These are phyloP conservation scores for Otis tarda DNA, from an alignment of 2,113 vertebrate genomes.

Conservation along the genomic window DNA sequence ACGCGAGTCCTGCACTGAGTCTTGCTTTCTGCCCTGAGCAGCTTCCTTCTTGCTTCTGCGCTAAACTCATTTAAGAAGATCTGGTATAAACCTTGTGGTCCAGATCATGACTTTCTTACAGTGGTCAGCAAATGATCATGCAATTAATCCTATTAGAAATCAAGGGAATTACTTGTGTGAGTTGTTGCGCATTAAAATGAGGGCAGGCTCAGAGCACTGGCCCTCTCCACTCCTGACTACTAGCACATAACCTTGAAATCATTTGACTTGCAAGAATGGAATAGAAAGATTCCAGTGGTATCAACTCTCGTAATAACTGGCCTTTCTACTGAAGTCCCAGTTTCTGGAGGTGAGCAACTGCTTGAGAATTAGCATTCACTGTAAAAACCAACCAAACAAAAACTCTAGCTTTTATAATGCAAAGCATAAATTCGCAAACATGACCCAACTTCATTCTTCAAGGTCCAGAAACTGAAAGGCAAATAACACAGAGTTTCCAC, in stretches of 20 bases:
- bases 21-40: not conserved
- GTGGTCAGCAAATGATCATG: not conserved
- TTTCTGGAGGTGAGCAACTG: not conserved
- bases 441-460: not conserved
- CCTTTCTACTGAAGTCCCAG: not conserved
- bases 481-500: not conserved
- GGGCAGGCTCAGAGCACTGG: not conserved
- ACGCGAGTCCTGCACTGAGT: fast-evolving
- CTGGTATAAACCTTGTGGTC: not conserved
- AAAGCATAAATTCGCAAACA: not conserved
- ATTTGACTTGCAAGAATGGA: not conserved
- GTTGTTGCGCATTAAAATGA: not conserved
- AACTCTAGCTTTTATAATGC: not conserved
- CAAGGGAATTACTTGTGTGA: not conserved
- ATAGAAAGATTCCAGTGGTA: not conserved
- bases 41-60: not conserved
- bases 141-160: not conserved
- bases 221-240: not conserved
- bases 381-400: not conserved
- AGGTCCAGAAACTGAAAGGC: not conserved
- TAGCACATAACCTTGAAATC: not conserved
- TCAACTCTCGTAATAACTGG: not conserved
- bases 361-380: not conserved
- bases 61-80: not conserved
- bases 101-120: not conserved